Percentiles rank a stretch among this genome's conserved stretches.
These are phyloP conservation scores for Panopea generosa DNA, from an alignment of 2,888 invertebrate species.

Conservation along the genomic window DNA sequence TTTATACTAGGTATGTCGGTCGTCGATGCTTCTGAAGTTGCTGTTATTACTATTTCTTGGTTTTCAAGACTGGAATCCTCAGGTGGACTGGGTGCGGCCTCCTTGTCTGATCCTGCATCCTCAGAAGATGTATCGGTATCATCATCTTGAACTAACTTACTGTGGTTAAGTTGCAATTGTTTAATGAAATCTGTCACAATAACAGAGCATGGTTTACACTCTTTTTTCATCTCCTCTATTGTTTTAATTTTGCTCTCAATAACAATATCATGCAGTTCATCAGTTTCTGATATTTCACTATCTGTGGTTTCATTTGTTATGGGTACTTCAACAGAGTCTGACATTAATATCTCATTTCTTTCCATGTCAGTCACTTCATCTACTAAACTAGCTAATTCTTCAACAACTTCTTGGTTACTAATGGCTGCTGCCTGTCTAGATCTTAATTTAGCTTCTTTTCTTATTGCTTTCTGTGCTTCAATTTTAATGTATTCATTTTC, in stretches of 20 bases:
- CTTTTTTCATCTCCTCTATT: conserved; percentile 31
- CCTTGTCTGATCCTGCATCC: no score
- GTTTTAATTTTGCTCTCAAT: conserved; percentile 9
- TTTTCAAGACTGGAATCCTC: no score
- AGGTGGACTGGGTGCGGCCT: no score
- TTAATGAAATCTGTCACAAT: conserved; percentile 77
- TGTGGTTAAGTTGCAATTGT: conserved; percentile 53
- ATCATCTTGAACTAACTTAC: conserved; percentile 16
- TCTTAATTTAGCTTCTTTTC: conserved; percentile 59
- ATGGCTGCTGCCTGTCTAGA: conserved; percentile 7
- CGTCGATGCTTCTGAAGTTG: no score
- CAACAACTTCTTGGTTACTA: conserved; percentile 31
- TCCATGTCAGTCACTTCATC: no score
- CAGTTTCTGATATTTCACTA: conserved; percentile 12
- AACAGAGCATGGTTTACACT: conserved; percentile 70
- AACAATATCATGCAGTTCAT: neutral
- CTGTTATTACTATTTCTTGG: no score
- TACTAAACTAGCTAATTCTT: neutral
- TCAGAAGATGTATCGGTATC: conserved; percentile 8
- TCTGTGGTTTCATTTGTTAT: neutral
- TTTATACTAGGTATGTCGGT: no score
- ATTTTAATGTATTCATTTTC: conserved; percentile 74
- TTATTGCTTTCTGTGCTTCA: conserved; percentile 69
- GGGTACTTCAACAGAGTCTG: neutral
- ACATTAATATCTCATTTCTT: no score